Conservation (phyloP, 1,140 invertebrate genomes). For the Eumaeus atala region DNA sequence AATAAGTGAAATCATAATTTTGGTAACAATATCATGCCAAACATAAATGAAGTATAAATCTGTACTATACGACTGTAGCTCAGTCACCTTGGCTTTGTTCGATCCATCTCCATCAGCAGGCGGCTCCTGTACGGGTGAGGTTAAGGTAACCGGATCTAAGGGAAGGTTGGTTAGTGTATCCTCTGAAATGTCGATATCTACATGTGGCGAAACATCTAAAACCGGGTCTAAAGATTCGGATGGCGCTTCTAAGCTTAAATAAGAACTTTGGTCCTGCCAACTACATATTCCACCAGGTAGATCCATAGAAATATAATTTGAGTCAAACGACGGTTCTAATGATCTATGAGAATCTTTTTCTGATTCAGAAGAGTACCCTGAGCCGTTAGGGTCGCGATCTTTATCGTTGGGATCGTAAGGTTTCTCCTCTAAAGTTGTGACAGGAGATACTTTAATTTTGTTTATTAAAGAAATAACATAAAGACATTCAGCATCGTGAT, state of each 20-base stretch:
- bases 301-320: slow-evolving; percentile 81
- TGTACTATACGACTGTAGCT: slow-evolving; percentile 68
- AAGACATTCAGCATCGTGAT: slow-evolving; percentile 78
- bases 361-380: slow-evolving; percentile 74
- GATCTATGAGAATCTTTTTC: slow-evolving; percentile 43
- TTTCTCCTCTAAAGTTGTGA: slow-evolving; percentile 53
- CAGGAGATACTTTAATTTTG: slow-evolving; percentile 56
- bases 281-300: slow-evolving; percentile 85
- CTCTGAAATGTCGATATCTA: slow-evolving; percentile 47
- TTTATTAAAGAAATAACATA: slow-evolving; percentile 70
- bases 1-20: slow-evolving; percentile 65
- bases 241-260: slow-evolving; percentile 76
- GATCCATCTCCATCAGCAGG: slow-evolving; percentile 31
- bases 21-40: slow-evolving; percentile 70
- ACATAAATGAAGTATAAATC: slow-evolving; percentile 67
- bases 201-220: slow-evolving; percentile 29
- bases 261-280: slow-evolving; percentile 89
- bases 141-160: slow-evolving; percentile 40
- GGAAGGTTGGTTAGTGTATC: slow-evolving; percentile 66
- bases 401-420: slow-evolving; percentile 74
- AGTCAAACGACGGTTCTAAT: slow-evolving; percentile 68
- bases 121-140: slow-evolving; percentile 57
- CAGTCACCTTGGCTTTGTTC: slow-evolving; percentile 65
- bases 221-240: slow-evolving; percentile 33
- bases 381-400: slow-evolving; percentile 76